Evolutionary conservation across 2,888 invertebrate species (phyloP).

Genomic region (Mythimna loreyi): DNA sequence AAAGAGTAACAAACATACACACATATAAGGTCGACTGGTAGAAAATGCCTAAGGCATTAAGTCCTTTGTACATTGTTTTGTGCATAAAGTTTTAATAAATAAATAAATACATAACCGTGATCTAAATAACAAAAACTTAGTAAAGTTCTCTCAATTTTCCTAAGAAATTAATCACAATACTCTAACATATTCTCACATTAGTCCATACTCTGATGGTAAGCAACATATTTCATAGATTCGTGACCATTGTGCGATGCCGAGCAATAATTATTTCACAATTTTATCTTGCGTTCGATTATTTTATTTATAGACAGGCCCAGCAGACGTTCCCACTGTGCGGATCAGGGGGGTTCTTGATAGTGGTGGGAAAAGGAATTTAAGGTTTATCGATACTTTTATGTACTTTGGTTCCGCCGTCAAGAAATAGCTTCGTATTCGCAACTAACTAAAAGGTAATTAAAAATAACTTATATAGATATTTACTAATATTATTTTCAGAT

Average conservation of each 20-base stretch:
- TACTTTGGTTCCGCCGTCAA: too few species aligned
- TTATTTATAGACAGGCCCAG: conserved; percentile 79
- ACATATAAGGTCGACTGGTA: too few species aligned
- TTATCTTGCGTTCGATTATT: conserved; percentile 81
- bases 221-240: conserved; percentile 39
- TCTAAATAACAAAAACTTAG: neutral
- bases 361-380: conserved; percentile 52
- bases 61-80: too few species aligned
- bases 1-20: too few species aligned
- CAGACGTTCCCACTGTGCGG: conserved; percentile 78
- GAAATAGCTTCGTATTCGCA: too few species aligned
- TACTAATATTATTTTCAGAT: too few species aligned
- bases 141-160: neutral
- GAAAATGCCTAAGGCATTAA: too few species aligned
- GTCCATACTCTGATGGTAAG: conserved; percentile 10
- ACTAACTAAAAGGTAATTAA: too few species aligned
- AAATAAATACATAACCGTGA: neutral
- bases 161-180: neutral
- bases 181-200: conserved; percentile 17
- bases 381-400: conserved; percentile 35
- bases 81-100: too few species aligned
- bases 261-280: conserved; percentile 85
- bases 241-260: conserved; percentile 50
- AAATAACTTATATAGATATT: too few species aligned
- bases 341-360: conserved; percentile 61